A percentile compares a stretch with the other conserved stretches of the same genome.
Conservation (phyloP, 2,113 vertebrate genomes). For the Urocynchramus pylzowi region DNA sequence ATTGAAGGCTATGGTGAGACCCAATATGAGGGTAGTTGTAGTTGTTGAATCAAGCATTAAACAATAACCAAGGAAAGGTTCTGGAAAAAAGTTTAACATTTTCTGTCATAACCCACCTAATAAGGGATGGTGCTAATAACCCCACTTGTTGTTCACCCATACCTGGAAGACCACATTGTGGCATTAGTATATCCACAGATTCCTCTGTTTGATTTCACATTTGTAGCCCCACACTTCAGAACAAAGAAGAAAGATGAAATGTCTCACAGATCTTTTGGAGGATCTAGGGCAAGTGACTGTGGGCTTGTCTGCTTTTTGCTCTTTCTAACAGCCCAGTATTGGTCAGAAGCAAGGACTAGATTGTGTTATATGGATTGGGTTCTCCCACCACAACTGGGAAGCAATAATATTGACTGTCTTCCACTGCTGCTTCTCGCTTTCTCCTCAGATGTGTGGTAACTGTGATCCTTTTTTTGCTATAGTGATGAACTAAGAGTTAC, state of each 20-base stretch:
- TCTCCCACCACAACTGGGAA: not conserved
- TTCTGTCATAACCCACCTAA: too few species aligned
- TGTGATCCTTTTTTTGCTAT: not conserved
- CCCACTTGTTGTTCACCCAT: not conserved
- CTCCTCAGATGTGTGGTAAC: not conserved
- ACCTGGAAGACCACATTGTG: not conserved
- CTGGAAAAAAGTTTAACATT: not conserved
- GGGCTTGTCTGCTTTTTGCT: not conserved
- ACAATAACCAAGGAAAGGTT: not conserved
- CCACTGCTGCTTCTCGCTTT: not conserved
- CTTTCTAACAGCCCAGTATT: not conserved
- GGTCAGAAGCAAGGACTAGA: not conserved
- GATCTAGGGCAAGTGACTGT: not conserved
- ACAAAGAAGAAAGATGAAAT: not conserved
- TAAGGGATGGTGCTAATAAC: not conserved
- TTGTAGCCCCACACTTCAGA: not conserved
- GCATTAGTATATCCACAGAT: too few species aligned
- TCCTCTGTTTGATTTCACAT: not conserved
- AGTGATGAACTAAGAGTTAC: not conserved
- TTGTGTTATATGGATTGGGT: not conserved
- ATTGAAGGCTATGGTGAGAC: not conserved
- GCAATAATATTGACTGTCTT: not conserved
- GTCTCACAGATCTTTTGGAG: not conserved
- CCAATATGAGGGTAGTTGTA: fast-evolving
- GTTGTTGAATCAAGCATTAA: not conserved